These are phyloP conservation scores for Lontra canadensis DNA, from an alignment of 2,113 vertebrate genomes.

Conservation along the genomic window DNA sequence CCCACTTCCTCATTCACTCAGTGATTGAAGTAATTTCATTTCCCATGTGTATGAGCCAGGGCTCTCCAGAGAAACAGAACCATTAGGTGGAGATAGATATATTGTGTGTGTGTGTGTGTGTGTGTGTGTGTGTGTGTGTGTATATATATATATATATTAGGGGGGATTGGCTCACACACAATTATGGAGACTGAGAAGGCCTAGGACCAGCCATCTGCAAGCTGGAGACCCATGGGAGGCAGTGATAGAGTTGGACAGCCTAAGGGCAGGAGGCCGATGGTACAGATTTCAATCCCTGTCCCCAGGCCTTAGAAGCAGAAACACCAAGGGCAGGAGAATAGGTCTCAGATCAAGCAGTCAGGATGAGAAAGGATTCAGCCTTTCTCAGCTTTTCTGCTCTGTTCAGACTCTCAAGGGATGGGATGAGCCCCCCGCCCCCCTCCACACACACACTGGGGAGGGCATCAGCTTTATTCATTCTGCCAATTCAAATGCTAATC, in stretches of 20 bases:
- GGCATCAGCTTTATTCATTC: not conserved
- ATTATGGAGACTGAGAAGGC: not conserved
- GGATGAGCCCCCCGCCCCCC: not conserved
- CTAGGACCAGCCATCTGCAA: not conserved
- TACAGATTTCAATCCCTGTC: not conserved
- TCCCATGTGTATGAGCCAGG: not conserved
- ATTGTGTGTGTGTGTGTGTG: too few species aligned
- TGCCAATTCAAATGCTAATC: not conserved
- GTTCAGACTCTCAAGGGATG: too few species aligned
- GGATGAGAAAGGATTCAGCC: not conserved
- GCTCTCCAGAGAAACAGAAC: not conserved
- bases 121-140: too few species aligned
- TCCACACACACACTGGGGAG: fast-evolving
- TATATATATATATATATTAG: not conserved
- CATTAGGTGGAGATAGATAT: too few species aligned
- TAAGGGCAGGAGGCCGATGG: not conserved
- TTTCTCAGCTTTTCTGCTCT: not conserved
- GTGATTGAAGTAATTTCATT: not conserved
- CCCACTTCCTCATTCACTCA: not conserved
- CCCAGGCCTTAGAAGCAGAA: too few species aligned
- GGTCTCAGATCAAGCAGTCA: not conserved
- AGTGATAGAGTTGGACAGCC: fast-evolving
- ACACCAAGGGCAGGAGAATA: fast-evolving
- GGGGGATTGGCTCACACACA: not conserved
- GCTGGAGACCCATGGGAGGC: not conserved